Base-by-base conservation (phyloP, 2,113 vertebrate species). In the Morone chrysops region DNA sequence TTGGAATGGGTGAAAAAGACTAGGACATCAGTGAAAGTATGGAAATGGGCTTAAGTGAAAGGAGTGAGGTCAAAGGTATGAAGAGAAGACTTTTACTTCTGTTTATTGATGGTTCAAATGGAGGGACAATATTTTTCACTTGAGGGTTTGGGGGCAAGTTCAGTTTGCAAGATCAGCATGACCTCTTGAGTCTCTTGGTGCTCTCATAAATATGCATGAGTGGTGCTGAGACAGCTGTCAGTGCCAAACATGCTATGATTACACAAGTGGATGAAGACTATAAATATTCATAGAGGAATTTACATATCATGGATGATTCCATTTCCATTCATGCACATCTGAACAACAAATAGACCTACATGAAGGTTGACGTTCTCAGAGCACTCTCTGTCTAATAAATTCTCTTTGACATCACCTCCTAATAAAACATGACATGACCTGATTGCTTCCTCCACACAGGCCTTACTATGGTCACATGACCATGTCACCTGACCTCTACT, bases 391-490 rank as follows among this genome's bases (percentile, higher is more conserved):
- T 6, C 9, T 47, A 12, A 1, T 20, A 36, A 40, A 11, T 20
- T 54, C 31, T 22, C 59, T 66, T 9, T 22, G 43, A 45, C 8
- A 41, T 45, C 25, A 51, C 6, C 1, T 53, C 9, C 20, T 73
- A 9, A 11, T 40, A 45, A 53, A 70, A 67, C 56, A 6, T 65
- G 20, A 38, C 0, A n/a, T 25, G 3, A 62, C 40, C 6, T 48
- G 6, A 48, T 31, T 14, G 8, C 53, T 66, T 63, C 40, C 51
- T 65, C 80, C 56, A 2, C 62, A 68, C 86, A 95, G 94, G 78
- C 77, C 88, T 60, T 93, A 89, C 70, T 94, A 92, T 9, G 81
- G 93, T 85, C 93, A 93, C 88, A 85, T 93, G 92, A 77, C 88
- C 0, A 43, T 87, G 73, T 84, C 93, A 63, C 88, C 91, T 72